These are phyloP conservation scores for Drosophila littoralis DNA, from an alignment of 1,140 invertebrate species.

Conservation along the genomic window DNA sequence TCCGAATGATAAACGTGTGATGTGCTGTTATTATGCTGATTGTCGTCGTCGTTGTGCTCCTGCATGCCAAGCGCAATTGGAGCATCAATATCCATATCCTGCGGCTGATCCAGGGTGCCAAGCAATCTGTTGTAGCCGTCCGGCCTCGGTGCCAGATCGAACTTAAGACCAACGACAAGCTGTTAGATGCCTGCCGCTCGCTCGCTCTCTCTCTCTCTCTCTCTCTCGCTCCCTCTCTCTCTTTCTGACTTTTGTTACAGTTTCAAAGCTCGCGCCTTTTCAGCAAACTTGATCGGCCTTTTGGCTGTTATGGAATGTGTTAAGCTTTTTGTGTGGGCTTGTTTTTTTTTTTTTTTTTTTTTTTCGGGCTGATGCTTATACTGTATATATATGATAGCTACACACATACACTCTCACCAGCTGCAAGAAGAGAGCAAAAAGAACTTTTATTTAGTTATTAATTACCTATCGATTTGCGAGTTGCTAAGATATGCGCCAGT, in stretches of 20 bases:
- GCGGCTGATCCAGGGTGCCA: constrained; percentile 70
- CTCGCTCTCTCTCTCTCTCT: neutral
- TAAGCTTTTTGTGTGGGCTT: constrained; percentile 64
- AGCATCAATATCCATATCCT: constrained; percentile 83
- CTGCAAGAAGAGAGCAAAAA: constrained; percentile 65
- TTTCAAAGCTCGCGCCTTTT: constrained; percentile 36
- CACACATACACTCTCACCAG: constrained; percentile 46
- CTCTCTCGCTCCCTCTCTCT: neutral
- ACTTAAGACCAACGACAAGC: constrained; percentile 8
- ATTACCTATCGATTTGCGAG: constrained; percentile 71
- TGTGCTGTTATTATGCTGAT: constrained; percentile 43
- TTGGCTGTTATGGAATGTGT: constrained; percentile 65
- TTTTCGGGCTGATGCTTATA: constrained; percentile 32
- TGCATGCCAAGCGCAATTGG: constrained; percentile 52
- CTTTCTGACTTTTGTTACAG: neutral
- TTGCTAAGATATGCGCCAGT: constrained; percentile 41
- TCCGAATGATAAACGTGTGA: constrained; percentile 67
- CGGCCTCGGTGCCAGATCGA: constrained; percentile 6
- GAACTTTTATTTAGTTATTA: constrained; percentile 59
- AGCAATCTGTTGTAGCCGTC: constrained; percentile 19
- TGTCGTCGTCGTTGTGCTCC: constrained; percentile 51
- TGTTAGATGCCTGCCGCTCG: neutral
- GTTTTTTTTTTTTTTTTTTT: constrained; percentile 33
- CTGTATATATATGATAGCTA: constrained; percentile 51
- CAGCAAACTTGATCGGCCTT: constrained; percentile 27